Percentiles rank a stretch among this genome's conserved stretches.
These are phyloP conservation scores for Diadromus collaris DNA, from an alignment of 2,888 invertebrate species.

Conservation along the genomic window DNA sequence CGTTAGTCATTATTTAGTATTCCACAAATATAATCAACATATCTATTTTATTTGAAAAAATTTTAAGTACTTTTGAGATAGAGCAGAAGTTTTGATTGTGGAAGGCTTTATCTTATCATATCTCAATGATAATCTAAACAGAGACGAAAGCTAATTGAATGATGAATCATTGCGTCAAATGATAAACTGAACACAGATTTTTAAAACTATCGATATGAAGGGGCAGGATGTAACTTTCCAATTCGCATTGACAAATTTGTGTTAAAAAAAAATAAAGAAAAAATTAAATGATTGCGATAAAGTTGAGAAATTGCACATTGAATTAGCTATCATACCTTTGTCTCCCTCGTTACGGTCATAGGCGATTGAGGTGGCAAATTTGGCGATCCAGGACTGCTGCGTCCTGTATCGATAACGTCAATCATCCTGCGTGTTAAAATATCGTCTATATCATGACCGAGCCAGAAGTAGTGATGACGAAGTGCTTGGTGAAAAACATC, in stretches of 20 bases:
- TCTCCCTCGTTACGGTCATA: slow-evolving; percentile 72
- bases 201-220: not conserved
- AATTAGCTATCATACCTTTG: slow-evolving; percentile 68
- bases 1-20: not conserved
- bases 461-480: slow-evolving; percentile 82
- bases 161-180: slow-evolving; percentile 35
- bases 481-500: slow-evolving; percentile 82
- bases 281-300: no score
- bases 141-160: slow-evolving; percentile 12
- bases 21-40: no score
- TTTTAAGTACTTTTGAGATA: no score
- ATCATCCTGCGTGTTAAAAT: slow-evolving; percentile 63
- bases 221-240: no score
- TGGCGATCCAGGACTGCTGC: slow-evolving; percentile 56
- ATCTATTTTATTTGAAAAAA: no score
- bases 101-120: slow-evolving; percentile 49
- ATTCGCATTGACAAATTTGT: not conserved
- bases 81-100: not conserved
- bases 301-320: not conserved
- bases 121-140: slow-evolving; percentile 25
- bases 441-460: slow-evolving; percentile 81
- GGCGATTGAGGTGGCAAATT: slow-evolving; percentile 75
- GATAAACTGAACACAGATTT: not conserved
- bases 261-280: not conserved
- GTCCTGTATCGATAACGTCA: slow-evolving; percentile 53